Base-by-base conservation (phyloP, 2,888 invertebrate genomes). In the Tillus elongatus region DNA sequence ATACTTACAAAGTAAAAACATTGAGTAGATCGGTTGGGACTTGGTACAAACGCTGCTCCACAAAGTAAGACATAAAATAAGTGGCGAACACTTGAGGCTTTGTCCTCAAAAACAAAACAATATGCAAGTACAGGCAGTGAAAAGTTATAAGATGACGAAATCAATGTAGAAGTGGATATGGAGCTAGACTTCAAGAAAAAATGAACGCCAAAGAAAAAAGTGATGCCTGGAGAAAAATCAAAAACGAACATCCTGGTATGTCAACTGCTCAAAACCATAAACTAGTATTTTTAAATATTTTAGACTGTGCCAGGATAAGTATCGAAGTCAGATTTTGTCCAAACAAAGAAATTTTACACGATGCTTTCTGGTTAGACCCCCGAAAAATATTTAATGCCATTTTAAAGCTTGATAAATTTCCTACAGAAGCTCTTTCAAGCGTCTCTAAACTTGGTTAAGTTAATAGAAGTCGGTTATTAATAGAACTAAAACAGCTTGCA, bases 231-330 rank as follows among this genome's bases (percentile, higher is more conserved):
- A 6, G 32, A 32, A 32, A 4, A 32, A 32, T 32, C 32, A 6
- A 33, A 16, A 16, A 16, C 19, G 19, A 33, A 3, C 13, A 10
- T 33, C 3, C 16, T 19, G 8, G 11, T 2, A 33, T 33, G 12
- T 16, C 33, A 33, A 16, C 6, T 19, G 32, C 15, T n/a, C 32
- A 32, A 32, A 4, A 19, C 8, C 8, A n/a, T 10, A 32, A 32
- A 10, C 32, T n/a, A 6, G 32, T 32, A 32, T 32, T 32, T 32
- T 32, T 32, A 14, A 32, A 32, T 32, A 32, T 32, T 15, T 33
- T 16, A 33, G 33, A 33, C 16, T 33, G 19, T 19, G 33, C 33
- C 11, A 33, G 33, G 12, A 33, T n/a, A 8, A 33, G 33, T 12
- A 33, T 16, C 12, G 4, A 16, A 16, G 33, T 19, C 4, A 33